These are phyloP conservation scores for Protomyctophum bolini DNA, from an alignment of 2,113 vertebrate species.

Conservation along the genomic window DNA sequence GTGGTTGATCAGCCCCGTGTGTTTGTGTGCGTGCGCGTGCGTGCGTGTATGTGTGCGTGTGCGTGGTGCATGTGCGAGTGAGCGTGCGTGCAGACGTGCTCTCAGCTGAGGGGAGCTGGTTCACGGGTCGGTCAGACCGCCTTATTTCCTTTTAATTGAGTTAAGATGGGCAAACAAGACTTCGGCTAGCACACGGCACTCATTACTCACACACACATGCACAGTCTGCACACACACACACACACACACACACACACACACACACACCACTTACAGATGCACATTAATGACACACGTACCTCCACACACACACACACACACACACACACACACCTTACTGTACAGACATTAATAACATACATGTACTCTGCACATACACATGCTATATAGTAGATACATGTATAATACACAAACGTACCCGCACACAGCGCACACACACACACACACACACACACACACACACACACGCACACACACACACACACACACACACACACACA, in stretches of 20 bases:
- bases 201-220: conserved; percentile 71
- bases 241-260: conserved; percentile 46
- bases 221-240: conserved; percentile 22
- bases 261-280: not conserved
- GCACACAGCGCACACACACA: not conserved
- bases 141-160: conserved; percentile 98
- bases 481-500: not conserved
- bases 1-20: conserved; percentile 71
- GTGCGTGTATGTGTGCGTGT: conserved; percentile 12
- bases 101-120: conserved; percentile 90
- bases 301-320: not conserved
- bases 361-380: too few species aligned
- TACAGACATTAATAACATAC: too few species aligned
- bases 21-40: conserved; percentile 17
- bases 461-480: not conserved
- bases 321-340: not conserved
- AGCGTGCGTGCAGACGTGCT: conserved; percentile 83
- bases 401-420: not conserved
- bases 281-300: not conserved
- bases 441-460: not conserved
- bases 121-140: conserved; percentile 93
- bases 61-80: conserved; percentile 1
- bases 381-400: too few species aligned
- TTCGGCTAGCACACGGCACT: conserved; percentile 81
- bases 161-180: conserved; percentile 98